These are phyloP conservation scores for Rhinoptilus africanus DNA, from an alignment of 2,113 vertebrate species.

Conservation along the genomic window DNA sequence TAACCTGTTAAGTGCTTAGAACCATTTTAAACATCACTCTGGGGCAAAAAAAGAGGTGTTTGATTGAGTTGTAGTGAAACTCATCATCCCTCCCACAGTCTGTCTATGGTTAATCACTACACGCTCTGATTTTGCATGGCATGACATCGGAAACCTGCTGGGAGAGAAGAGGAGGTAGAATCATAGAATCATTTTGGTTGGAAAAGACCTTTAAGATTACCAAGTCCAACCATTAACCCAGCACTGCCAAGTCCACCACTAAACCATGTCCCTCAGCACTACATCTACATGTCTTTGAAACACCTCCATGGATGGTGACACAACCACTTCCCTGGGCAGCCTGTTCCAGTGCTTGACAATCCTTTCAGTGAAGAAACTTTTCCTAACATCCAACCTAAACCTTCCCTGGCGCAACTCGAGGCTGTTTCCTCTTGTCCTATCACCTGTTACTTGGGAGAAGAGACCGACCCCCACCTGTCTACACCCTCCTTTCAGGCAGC, in stretches of 20 bases:
- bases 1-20: neutral
- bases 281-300: neutral
- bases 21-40: neutral
- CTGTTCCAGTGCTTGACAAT: neutral
- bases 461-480: neutral
- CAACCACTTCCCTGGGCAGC: neutral
- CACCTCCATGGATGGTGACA: neutral
- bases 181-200: neutral
- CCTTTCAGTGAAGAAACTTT: neutral
- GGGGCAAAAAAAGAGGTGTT: neutral
- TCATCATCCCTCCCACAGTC: neutral
- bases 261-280: neutral
- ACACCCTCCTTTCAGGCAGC: neutral
- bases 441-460: neutral
- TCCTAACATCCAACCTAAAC: neutral
- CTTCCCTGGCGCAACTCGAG: neutral
- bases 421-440: neutral
- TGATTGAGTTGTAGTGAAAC: neutral
- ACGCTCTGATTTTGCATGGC: neutral
- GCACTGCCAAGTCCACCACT: neutral
- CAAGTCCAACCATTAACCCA: neutral
- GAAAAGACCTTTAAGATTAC: neutral
- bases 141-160: neutral
- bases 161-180: neutral
- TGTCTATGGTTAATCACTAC: neutral